A percentile compares a stretch with the other conserved stretches of the same genome.
Evolutionary conservation across 2,113 vertebrate genomes (phyloP).

Genomic region (Sturnus vulgaris): DNA sequence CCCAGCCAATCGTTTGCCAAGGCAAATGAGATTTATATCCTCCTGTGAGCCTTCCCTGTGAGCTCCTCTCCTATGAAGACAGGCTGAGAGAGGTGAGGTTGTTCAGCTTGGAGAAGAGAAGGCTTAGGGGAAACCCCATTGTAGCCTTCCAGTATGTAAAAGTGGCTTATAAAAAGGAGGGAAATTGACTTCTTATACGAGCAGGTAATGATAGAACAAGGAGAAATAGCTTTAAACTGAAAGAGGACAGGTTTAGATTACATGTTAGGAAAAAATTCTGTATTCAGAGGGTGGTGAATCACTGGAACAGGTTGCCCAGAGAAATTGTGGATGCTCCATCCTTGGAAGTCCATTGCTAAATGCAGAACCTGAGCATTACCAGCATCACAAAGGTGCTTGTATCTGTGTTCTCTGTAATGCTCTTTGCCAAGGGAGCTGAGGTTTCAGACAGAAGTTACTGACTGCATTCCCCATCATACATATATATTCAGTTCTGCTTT

Average conservation of each 20-base stretch:
- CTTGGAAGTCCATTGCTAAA: not conserved
- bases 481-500: constrained; percentile 27
- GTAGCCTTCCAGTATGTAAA: not conserved
- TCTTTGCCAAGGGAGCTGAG: not conserved
- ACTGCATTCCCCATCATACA: not conserved
- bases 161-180: not conserved
- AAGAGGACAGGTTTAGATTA: not conserved
- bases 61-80: not conserved
- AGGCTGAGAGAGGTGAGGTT: not conserved
- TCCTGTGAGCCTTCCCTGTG: not conserved
- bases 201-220: not conserved
- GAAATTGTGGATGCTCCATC: not conserved
- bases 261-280: not conserved
- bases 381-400: not conserved
- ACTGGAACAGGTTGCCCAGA: not conserved
- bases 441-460: not conserved
- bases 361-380: not conserved
- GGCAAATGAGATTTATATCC: not conserved
- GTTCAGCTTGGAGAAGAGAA: not conserved
- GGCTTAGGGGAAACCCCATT: not conserved
- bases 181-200: not conserved
- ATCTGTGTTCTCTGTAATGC: not conserved
- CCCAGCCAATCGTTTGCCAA: not conserved
- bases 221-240: not conserved
- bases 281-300: not conserved